Conservation (phyloP, 2,113 vertebrate species). For the Mesoclemmys tuberculata region DNA sequence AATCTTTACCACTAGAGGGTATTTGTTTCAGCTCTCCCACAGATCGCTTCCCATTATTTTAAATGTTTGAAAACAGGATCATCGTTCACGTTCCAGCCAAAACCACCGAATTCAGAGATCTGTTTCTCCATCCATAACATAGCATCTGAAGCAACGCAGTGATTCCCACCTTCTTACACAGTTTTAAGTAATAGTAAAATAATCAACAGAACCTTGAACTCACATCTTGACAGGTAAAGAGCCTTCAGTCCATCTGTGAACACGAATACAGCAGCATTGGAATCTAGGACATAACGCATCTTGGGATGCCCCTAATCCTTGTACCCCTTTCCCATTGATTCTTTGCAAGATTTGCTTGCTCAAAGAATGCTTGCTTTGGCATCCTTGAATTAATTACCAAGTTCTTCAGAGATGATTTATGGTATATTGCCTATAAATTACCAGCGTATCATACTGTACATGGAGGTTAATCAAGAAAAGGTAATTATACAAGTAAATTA, state of each 20-base stretch:
- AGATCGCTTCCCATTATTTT: not conserved
- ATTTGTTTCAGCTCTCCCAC: slow-evolving; percentile 10
- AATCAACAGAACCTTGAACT: not conserved
- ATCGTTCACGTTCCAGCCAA: not conserved
- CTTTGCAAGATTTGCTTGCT: not conserved
- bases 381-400: not conserved
- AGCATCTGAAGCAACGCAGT: not conserved
- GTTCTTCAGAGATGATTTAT: not conserved
- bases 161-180: not conserved
- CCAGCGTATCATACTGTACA: not conserved
- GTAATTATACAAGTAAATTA: not conserved
- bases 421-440: not conserved
- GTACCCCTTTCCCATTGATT: not conserved
- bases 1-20: not conserved
- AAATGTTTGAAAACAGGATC: not conserved
- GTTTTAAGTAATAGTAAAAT: not conserved
- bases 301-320: not conserved
- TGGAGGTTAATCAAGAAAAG: not conserved
- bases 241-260: not conserved
- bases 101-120: not conserved
- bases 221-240: not conserved
- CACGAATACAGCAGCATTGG: not conserved
- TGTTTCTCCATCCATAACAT: not conserved
- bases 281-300: not conserved
- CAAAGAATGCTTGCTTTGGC: not conserved